These are phyloP conservation scores for Doris montereyensis DNA, from an alignment of 2,888 invertebrate genomes.

Conservation along the genomic window DNA sequence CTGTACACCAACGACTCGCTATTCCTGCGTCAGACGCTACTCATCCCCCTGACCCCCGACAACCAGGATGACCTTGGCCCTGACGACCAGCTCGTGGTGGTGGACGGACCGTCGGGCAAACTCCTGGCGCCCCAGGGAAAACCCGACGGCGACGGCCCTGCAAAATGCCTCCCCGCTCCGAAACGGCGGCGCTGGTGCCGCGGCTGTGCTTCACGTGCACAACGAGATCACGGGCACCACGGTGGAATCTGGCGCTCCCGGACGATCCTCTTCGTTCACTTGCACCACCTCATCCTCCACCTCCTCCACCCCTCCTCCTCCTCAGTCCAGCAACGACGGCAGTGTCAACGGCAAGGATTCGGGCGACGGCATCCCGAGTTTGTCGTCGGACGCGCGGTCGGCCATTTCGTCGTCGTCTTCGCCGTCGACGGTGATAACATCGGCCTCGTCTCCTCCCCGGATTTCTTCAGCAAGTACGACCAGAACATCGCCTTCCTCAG, in stretches of 20 bases:
- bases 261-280: neutral
- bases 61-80: constrained; percentile 48
- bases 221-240: neutral
- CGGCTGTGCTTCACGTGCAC: neutral
- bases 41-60: constrained; percentile 80
- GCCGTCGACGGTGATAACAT: neutral
- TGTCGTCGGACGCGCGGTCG: no score
- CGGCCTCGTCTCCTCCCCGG: constrained; percentile 48
- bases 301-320: neutral
- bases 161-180: neutral
- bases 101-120: constrained; percentile 28
- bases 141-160: neutral
- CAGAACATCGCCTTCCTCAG: constrained; percentile 71
- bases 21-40: constrained; percentile 88
- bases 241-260: neutral
- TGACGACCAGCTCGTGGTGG: constrained; percentile 30
- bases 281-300: neutral
- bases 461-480: constrained; percentile 74
- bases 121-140: neutral
- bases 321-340: constrained; percentile 4
- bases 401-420: neutral
- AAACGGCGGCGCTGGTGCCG: neutral
- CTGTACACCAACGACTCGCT: constrained; percentile 94
- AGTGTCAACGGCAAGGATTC: constrained; percentile 4
- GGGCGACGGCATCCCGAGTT: neutral